Base-by-base conservation (phyloP, 2,113 vertebrate species). In the Catharus bicknelli region DNA sequence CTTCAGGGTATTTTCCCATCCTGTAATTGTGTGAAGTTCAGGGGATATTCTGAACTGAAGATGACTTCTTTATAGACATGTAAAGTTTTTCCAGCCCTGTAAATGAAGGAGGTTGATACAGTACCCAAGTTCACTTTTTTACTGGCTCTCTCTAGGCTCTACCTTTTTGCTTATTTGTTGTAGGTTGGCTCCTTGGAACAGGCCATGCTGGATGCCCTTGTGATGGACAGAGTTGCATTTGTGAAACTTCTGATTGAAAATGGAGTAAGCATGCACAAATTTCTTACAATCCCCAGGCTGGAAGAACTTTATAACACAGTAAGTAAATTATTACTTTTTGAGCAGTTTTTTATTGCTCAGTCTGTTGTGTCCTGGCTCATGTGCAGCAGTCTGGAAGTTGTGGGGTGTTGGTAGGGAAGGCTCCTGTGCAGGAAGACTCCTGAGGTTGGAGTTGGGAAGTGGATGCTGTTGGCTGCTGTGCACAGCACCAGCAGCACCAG, bases 241-340 rank as follows among this genome's bases (percentile, higher is more conserved):
- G 99, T 99, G 42, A 99, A 99, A 97, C 97, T 99, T 94, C 98
- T 99, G 62, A 99, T 99, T 92, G 99, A 99, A 97, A 99, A 99
- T 18, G 99, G 99, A 78, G 99, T 99, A 70, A 99, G 99, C 98
- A 99, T 99, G 99, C 99, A 99, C 96, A 98, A 99, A 78, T 99
- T 99, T 74, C 98, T 99, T 88, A 99, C 99, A 64, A 99, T 99
- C 96, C 99, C 97, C 62, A 98, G 99, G 45, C 97, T 99, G 85
- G 99, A 99, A 97, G 99, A 99, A 95, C 99, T 99, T 83, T 99
- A 99, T 96, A 99, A 99, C 96, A 99, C 98, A 91, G 99, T 99
- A 99, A 97, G 97, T 97, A 47, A 43, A 95, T 61, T 5, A 11
- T 12, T 77, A 6, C 7, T 67, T 86, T 34, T 48, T 36, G n/a